These are phyloP conservation scores for Sorex araneus DNA, from an alignment of 2,113 vertebrate species.

Conservation along the genomic window DNA sequence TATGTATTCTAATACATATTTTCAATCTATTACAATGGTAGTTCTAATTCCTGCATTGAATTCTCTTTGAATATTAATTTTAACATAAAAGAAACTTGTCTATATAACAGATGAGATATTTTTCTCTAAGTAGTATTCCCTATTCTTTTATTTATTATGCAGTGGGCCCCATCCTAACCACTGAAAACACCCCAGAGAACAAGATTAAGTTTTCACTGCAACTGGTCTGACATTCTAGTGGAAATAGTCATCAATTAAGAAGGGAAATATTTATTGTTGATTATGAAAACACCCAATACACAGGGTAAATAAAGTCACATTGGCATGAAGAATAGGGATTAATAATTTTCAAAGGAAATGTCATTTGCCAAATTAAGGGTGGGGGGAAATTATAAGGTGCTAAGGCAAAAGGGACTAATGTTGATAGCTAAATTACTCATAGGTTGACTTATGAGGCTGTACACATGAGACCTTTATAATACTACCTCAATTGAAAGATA, in stretches of 20 bases:
- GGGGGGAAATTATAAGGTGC: neutral
- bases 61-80: neutral
- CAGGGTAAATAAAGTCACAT: neutral
- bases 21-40: slow-evolving; percentile 9
- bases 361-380: neutral
- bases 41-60: slow-evolving; percentile 27
- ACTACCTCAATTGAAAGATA: neutral
- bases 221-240: neutral
- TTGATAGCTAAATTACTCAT: neutral
- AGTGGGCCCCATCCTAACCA: neutral
- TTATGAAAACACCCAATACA: neutral
- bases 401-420: neutral
- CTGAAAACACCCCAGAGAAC: neutral
- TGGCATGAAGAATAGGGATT: neutral
- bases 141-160: slow-evolving; percentile 6
- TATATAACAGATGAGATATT: neutral
- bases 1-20: neutral
- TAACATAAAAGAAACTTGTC: neutral
- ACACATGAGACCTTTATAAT: neutral
- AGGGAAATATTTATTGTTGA: too few relatives aligned
- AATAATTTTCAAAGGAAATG: slow-evolving; percentile 11
- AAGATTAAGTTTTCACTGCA: neutral
- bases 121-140: slow-evolving; percentile 18
- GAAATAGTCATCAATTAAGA: neutral
- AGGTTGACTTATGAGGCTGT: neutral